Conservation (phyloP, 2,113 vertebrate genomes). For the Labrus mixtus region DNA sequence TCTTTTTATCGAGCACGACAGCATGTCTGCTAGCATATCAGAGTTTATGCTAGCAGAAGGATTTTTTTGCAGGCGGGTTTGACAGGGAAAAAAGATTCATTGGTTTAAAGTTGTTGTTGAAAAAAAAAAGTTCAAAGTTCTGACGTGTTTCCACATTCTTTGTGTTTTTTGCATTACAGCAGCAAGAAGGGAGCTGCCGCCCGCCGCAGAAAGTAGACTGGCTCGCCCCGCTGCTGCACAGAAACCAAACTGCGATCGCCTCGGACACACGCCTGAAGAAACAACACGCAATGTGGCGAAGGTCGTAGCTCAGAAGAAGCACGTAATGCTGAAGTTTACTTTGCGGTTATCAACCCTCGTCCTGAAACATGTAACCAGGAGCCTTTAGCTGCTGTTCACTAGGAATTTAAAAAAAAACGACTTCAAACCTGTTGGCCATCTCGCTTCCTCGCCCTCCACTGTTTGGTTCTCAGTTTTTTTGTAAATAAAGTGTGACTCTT, state of each 20-base stretch:
- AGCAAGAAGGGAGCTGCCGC: constrained; percentile 96
- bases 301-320: constrained; percentile 64
- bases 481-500: constrained; percentile 89
- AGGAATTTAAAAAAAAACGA: constrained; percentile 52
- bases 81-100: too few species aligned
- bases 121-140: neutral
- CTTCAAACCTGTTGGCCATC: constrained; percentile 42
- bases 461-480: constrained; percentile 86
- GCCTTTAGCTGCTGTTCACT: constrained; percentile 70
- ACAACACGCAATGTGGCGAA: constrained; percentile 55
- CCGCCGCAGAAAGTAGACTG: constrained; percentile 94
- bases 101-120: too few species aligned
- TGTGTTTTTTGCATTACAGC: constrained; percentile 79
- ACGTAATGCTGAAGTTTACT: constrained; percentile 57
- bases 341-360: constrained; percentile 24
- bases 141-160: constrained; percentile 38
- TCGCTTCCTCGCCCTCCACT: constrained; percentile 72
- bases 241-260: constrained; percentile 58
- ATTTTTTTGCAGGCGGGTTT: too few species aligned
- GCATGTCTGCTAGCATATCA: too few species aligned
- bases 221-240: constrained; percentile 25
- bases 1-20: too few species aligned
- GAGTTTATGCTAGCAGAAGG: too few species aligned
- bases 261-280: constrained; percentile 66
- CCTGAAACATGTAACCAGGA: constrained; percentile 46